These are phyloP conservation scores for Ecdyonurus torrentis DNA, from an alignment of 2,888 invertebrate species.

Conservation along the genomic window DNA sequence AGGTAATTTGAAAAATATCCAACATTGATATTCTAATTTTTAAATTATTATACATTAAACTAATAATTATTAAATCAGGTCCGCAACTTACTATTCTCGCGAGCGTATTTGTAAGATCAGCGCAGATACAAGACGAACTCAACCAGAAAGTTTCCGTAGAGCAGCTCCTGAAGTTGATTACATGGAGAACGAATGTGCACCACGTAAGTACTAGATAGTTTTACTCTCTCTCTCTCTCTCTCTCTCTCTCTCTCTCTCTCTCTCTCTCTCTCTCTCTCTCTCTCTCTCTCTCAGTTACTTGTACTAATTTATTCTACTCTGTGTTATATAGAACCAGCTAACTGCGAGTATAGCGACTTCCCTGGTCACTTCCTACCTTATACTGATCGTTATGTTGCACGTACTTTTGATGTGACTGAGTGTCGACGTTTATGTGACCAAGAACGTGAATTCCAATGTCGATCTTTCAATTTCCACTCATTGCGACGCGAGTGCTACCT, in stretches of 20 bases:
- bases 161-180: slow-evolving; percentile 29
- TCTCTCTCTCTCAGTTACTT: too few relatives aligned
- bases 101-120: slow-evolving; percentile 28
- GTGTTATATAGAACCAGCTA: slow-evolving; percentile 23
- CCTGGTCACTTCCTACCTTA: slow-evolving; percentile 25
- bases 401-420: slow-evolving; percentile 23
- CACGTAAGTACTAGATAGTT: slow-evolving; percentile 22
- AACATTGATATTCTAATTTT: not conserved
- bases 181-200: slow-evolving; percentile 35
- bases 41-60: not conserved
- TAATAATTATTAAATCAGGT: slow-evolving; percentile 18
- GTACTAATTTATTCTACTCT: too few relatives aligned
- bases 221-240: not conserved
- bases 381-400: slow-evolving; percentile 24
- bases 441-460: slow-evolving; percentile 26
- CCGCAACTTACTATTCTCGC: slow-evolving; percentile 30
- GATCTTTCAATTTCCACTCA: slow-evolving; percentile 21
- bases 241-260: not conserved
- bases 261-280: not conserved
- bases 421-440: slow-evolving; percentile 26
- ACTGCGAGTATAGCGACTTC: slow-evolving; percentile 27
- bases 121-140: slow-evolving; percentile 30
- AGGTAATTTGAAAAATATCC: slow-evolving; percentile 15
- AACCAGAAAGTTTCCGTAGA: slow-evolving; percentile 27
- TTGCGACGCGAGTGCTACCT: slow-evolving; percentile 24